Conservation (phyloP, 2,797 vertebrate genomes). For the Gadopsis marmoratus region DNA sequence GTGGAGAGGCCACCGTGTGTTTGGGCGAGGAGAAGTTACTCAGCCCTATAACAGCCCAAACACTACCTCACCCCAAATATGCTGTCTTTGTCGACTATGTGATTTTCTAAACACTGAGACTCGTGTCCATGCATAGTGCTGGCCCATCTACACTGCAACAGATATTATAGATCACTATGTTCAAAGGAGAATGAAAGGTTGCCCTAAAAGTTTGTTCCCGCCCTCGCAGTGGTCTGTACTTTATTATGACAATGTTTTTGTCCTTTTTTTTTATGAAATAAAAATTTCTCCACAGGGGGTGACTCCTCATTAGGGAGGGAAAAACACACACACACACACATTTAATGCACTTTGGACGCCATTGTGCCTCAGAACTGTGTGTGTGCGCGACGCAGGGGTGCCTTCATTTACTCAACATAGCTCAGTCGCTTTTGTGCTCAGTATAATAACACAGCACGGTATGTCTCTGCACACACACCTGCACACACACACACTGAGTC, state of each 20-base stretch:
- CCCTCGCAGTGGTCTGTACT: not conserved
- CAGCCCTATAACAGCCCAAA: no score
- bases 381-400: constrained; percentile 39
- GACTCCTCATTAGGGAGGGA: constrained; percentile 41
- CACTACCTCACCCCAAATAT: no score
- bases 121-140: not conserved
- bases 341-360: constrained; percentile 29
- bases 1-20: no score
- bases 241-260: constrained; percentile 20
- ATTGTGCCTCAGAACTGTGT: constrained; percentile 29
- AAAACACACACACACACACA: constrained; percentile 8
- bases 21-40: no score
- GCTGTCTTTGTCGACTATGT: no score
- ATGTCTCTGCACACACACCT: constrained; percentile 9
- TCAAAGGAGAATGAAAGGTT: not conserved
- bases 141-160: not conserved
- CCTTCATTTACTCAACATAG: constrained; percentile 44
- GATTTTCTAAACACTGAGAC: not conserved
- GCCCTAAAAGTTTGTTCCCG: not conserved
- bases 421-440: constrained; percentile 24
- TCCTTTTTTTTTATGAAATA: constrained; percentile 9
- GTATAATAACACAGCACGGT: constrained; percentile 50
- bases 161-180: not conserved
- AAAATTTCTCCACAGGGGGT: constrained; percentile 31
- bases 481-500: not conserved